Base-by-base conservation (phyloP, 2,888 invertebrate genomes). In the Brachyopa scutellaris region DNA sequence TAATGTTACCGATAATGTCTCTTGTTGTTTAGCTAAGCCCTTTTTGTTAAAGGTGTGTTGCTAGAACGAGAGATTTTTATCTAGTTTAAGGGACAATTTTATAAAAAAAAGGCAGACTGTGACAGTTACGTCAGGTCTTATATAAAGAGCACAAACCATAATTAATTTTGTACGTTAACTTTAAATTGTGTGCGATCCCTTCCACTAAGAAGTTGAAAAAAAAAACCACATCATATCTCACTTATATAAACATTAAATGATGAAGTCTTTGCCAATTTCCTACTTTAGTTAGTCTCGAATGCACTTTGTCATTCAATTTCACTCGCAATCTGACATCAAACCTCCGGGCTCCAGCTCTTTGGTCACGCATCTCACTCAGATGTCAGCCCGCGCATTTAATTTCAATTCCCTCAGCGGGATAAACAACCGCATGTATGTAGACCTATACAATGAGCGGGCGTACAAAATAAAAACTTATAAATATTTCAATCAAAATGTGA, bases 401-500 rank as follows among this genome's bases (percentile, higher is more conserved):
- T 51, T 57, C 31, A 72, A 78, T 73, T 78, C 78, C 78, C 78
- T 66, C 26, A 45, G 29, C 57, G 40, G 7, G 17, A 38, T 45
- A 66, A 59, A 51, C 42, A 61, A 57, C 29, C 49, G 42, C 3
- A 26, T n/a, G n/a, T n/a, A n/a, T n/a, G n/a, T n/a, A 31, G 9
- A 33, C 45, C 23, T 15, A 64, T 19, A 55, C 26, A 29, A 64
- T 1, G 17, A 17, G 36, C 64, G 21, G 9, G 29, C 33, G 11
- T 42, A 33, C 11, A 8, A 79, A 61, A 67, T 55, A 69, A 42
- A 61, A 74, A 79, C 55, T 62, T 55, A 69, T 31, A 72, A 74
- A 69, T 62, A 80, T 74, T 74, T 74, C 74, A 74, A 80, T 74
- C 79, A 74, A 80, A 80, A 57, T 51, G 55, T 74, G 79, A 80